phyloP scores from a whole-genome alignment of 1,140 invertebrate species.

The Drosophila carrolli region DNA sequence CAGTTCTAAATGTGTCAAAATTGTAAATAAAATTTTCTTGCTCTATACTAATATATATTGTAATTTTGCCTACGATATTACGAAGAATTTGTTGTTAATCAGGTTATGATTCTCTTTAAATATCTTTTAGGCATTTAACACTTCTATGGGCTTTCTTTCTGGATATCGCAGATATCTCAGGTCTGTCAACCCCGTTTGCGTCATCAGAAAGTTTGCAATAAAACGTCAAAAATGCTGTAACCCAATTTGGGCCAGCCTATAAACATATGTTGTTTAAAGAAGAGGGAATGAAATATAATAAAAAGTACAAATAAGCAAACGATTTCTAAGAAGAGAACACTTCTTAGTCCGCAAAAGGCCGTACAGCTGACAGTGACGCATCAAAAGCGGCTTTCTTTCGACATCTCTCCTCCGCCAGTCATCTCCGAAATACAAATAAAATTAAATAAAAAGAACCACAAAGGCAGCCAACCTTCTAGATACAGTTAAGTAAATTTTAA shows the following conservation, averaged over 20 bases:
- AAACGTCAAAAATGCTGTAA: constrained; percentile 45
- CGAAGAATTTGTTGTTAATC: too few species aligned
- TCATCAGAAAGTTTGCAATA: constrained; percentile 10
- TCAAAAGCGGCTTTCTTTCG: constrained; percentile 56
- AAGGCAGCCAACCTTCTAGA: constrained; percentile 58
- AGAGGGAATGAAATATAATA: constrained; percentile 23
- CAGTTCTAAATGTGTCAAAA: not conserved
- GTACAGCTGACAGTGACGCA: constrained; percentile 57
- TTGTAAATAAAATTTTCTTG: too few species aligned
- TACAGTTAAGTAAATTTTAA: constrained; percentile 79
- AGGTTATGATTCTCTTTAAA: too few species aligned
- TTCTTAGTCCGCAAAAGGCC: constrained; percentile 44
- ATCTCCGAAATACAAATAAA: constrained; percentile 39
- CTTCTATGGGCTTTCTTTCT: not conserved
- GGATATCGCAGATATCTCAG: constrained; percentile 5
- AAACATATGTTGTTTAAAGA: constrained; percentile 49
- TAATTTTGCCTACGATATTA: too few species aligned
- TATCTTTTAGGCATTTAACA: too few species aligned
- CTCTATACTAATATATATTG: too few species aligned
- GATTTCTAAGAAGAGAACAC: constrained; percentile 67
- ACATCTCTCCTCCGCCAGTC: constrained; percentile 25
- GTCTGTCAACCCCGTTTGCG: constrained; percentile 19
- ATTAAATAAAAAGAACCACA: constrained; percentile 51
- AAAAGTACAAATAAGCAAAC: constrained; percentile 53
- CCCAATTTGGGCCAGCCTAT: constrained; percentile 45